Base-by-base conservation (phyloP, 2,888 invertebrate species). In the Drosophila demipolita region DNA sequence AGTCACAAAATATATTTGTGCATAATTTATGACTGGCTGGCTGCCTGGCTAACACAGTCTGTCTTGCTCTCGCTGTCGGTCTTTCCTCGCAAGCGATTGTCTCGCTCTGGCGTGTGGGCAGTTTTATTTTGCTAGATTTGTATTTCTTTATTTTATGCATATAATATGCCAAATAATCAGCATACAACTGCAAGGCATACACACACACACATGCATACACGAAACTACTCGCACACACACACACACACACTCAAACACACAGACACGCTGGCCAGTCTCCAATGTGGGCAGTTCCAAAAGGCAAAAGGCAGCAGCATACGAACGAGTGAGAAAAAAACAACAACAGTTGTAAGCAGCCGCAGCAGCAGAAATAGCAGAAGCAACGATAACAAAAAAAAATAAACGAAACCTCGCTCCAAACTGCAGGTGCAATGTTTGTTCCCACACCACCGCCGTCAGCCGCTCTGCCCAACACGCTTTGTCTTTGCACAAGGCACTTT, bases 1-100 rank as follows among this genome's bases (percentile, higher is more conserved):
- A 83, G 84, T 87, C 73, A 73, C 57, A 66, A 71, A 55, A 38
- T 55, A 74, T 83, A 75, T 73, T 78, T 89, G 58, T 84, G 84
- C 81, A 84, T 84, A 89, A 84, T 84, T 84, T 89, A 84, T 84
- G 89, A 84, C 84, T 84, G 84, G 89, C 87, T 87, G 89, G 42
- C 69, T 67, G 35, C 20, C 70, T 73, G 53, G 20, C 66, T 68
- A 26, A 48, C 49, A 11, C 40, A 58, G 35, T 32, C 61, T 58
- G 53, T 38, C 55, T 64, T 45, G 45, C 67, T 54, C 45, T 55
- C 32, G 7, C 53, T 32, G 40, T 1, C 32, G 26, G 42, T n/a
- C 6, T 9, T 7, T 5, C 9, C 48, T 33, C 12, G 49, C 65
- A 40, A 17, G 54, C 62, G 42, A 38, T 58, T 57, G 72, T 89